Base-by-base conservation (phyloP, 2,113 vertebrate species). In the Centropristis striata region DNA sequence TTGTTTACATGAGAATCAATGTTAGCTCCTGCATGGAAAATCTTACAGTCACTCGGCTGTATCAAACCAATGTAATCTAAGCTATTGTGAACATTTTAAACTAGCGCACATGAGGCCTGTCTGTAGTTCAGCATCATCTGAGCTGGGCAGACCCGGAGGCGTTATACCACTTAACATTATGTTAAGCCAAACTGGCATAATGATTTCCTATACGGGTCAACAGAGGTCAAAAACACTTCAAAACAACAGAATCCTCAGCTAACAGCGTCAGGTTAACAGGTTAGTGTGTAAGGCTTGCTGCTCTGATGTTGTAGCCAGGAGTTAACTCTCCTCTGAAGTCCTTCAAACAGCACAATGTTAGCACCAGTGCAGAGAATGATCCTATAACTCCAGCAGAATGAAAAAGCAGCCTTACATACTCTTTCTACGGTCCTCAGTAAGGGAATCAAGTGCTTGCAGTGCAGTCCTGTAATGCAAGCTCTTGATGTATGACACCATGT, bases 131-230 rank as follows among this genome's bases (percentile, higher is more conserved):
- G 51, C 64, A 23, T 68, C 67, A 42, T 55, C 70, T n/a, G 54
- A 85, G 57, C 50, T 16, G 53, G 20, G 5, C 60, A 47, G 6
- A 49, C 49, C 50, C 36, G 18, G 46, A 49, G 65, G 69, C 54
- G 28, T 74, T 73, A 76, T 21, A 73, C 65, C 73, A 39, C 55
- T 76, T 23, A 42, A 83, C 80, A 51, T 79, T 55, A 66, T 78
- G 78, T 74, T 75, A 82, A 90, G 68, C 71, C 14, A 55, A 72
- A 8, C 64, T 77, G 71, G 78, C 32, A 50, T 68, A 80, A 82
- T 69, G 78, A 87, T 89, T 88, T 89, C 75, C 83, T 55, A 80
- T 83, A 16, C 8, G 53, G 81, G 83, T 86, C 77, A 77, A 69
- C 32, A 16, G 65, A 86, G 87, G 83, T 87, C 78, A 88, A 10